phyloP scores from a whole-genome alignment of 2,888 invertebrate species.

The Trilocha varians region DNA sequence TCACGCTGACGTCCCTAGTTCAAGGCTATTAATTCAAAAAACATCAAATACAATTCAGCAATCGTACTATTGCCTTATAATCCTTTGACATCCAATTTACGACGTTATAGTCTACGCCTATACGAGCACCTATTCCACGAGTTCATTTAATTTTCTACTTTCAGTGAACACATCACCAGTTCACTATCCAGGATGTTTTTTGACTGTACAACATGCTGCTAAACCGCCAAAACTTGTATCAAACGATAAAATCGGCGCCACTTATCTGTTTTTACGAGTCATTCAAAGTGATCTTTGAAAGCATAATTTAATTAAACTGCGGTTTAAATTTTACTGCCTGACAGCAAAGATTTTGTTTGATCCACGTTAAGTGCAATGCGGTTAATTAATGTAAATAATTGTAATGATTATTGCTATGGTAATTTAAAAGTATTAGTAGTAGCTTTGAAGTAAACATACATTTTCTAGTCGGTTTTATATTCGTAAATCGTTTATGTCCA shows the following conservation, averaged over 20 bases:
- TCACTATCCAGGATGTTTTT: background rate
- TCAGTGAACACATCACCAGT: no score
- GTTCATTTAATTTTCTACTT: no score
- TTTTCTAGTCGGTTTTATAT: background rate
- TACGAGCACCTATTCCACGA: no score
- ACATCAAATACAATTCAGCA: no score
- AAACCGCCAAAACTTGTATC: conserved; percentile 5
- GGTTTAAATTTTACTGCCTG: conserved; percentile 14
- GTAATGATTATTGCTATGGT: conserved; percentile 2
- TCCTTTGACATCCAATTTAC: no score
- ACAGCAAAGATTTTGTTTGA: conserved; percentile 21
- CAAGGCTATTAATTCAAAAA: no score
- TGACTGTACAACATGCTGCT: background rate
- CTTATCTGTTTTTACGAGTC: conserved; percentile 17
- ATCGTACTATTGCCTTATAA: no score
- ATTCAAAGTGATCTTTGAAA: conserved; percentile 11
- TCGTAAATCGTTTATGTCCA: background rate
- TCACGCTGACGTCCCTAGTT: no score
- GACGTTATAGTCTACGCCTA: no score
- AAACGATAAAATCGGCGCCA: conserved; percentile 17
- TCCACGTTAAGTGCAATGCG: conserved; percentile 12
- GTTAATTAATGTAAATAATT: conserved; percentile 12
- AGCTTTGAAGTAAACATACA: background rate
- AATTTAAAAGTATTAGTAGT: conserved; percentile 3
- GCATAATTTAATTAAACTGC: conserved; percentile 11